Evolutionary conservation across 2,113 vertebrate species (phyloP).

Genomic region (Scytalopus superciliaris): DNA sequence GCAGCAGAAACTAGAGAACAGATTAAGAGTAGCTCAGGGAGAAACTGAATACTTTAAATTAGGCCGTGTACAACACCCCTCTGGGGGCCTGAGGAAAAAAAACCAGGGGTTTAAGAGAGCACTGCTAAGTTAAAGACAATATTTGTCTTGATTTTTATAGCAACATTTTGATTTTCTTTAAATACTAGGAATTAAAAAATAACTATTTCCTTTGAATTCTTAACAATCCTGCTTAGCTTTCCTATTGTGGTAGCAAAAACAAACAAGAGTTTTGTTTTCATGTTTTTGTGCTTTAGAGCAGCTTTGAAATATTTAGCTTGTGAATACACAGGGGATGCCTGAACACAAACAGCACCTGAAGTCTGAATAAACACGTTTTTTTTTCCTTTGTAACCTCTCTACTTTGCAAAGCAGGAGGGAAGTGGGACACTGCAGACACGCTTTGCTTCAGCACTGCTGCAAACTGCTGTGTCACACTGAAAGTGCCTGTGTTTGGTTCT

Average conservation of each 20-base stretch:
- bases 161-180: background rate
- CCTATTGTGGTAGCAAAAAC: slow-evolving; percentile 9
- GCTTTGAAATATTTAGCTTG: background rate
- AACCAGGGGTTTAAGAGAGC: slow-evolving; percentile 37
- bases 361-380: background rate
- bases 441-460: background rate
- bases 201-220: background rate
- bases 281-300: background rate
- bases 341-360: slow-evolving; percentile 20
- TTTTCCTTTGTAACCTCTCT: background rate
- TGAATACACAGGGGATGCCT: background rate
- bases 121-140: background rate
- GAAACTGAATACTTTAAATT: slow-evolving; percentile 75
- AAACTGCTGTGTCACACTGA: background rate
- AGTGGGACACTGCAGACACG: accelerated
- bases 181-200: background rate
- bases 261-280: background rate
- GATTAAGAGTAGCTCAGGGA: slow-evolving; percentile 71
- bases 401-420: background rate
- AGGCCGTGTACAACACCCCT: slow-evolving; percentile 55
- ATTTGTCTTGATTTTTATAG: background rate
- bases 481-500: background rate
- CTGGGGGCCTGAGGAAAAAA: slow-evolving; percentile 44
- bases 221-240: background rate
- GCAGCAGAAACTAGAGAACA: slow-evolving; percentile 70